Base-by-base conservation (phyloP, 1,140 invertebrate genomes). In the Anagrus nilaparvatae region DNA sequence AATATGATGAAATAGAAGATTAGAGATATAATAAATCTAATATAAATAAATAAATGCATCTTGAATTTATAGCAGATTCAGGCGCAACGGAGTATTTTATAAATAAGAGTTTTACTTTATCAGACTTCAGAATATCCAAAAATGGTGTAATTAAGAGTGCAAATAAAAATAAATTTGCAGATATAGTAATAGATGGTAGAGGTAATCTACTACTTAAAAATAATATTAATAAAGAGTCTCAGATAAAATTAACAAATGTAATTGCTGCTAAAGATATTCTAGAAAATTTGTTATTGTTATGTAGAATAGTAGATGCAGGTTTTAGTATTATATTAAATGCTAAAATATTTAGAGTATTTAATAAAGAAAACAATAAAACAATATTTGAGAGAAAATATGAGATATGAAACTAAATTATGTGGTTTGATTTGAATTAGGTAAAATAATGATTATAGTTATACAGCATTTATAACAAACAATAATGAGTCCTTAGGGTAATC, bases 191-290 rank as follows among this genome's bases (percentile, higher is more conserved):
- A n/a, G n/a, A 48, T 32, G 42, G 47, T n/a, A 44, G 25, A 44
- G 42, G 47, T 18, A 37, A 44, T 48, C 38, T 48, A 3, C 40
- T 48, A 30, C 12, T 48, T 10, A 40, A 40, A 31, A 29, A 40
- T 13, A 25, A 44, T 28, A 41, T 14, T 19, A 21, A 18, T 1
- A 19, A 44, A 13, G 37, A 18, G 6, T 40, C 32, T 17, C 3
- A 2, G 13, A 48, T 51, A 6, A 51, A 48, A 34, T 41, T 46
- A 43, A 45, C 49, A 30, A 40, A 45, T n/a, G n/a, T n/a, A n/a
- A n/a, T n/a, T n/a, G n/a, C n/a, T n/a, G n/a, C n/a, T n/a, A n/a
- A n/a, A n/a, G 34, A 48, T 20, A 43, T 51, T 27, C 39, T 46
- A 23, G 41, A 51, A n/a, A 48, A 51, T 34, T 33, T 48, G 3